Evolutionary conservation across 1,140 invertebrate species (phyloP), one percentile per base, ranked within the genome.

Genomic region (Holcopasites calliopsidis): DNA sequence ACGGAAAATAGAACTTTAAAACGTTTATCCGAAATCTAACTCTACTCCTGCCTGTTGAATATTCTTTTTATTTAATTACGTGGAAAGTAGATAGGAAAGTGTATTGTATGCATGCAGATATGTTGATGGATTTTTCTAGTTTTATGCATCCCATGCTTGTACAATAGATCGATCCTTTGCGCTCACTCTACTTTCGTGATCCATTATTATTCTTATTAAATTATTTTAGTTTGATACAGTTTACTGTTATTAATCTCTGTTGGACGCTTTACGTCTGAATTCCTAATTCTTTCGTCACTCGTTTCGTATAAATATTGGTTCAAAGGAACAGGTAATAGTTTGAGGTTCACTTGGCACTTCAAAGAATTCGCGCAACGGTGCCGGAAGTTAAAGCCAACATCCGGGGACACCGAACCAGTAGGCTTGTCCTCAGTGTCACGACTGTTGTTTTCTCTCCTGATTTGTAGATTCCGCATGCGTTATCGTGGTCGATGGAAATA

Each of bases 401-500:
- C 64, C 55, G 33, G 26, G 33, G 35, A 33, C 42, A 58, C 16
- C 69, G 42, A 65, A 55, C 38, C 70, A 66, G 69, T 50, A 74
- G 57, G 33, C 69, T 66, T 68, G n/a, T 65, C 26, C 33, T 64
- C 52, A 23, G 49, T 69, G 73, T 77, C 54, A 77, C 68, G 58
- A 76, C 44, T 61, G 38, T 73, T 85, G 83, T 89, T 82, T 77
- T 88, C 88, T 88, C 85, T 88, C 85, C 79, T 90, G 89, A 88
- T 87, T 91, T 92, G 89, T 92, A 92, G 90, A 92, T 92, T 90
- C 89, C 89, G 90, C 90, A 91, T 91, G 90, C 89, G 90, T 89
- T 92, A 91, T 89, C 91, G 87, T 85, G 88, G 88, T 91, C 90
- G 89, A 90, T 91, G 91, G 90, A 91, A 90, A 90, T 91, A 91